Conservation (phyloP, 2,113 vertebrate genomes). For the Megaleporinus macrocephalus region DNA sequence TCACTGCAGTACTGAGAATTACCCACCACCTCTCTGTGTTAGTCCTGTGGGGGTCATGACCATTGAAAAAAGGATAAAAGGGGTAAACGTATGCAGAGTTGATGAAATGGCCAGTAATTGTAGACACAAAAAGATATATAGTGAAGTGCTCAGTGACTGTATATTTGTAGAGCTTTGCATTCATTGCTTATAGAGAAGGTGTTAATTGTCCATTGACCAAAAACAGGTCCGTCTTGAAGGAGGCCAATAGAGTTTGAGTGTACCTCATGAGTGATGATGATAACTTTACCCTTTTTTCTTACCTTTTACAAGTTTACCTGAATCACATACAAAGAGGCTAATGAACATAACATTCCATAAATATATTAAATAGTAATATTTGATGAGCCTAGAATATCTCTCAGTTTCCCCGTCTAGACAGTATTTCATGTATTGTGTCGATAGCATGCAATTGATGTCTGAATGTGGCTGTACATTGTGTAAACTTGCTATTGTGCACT, state of each 20-base stretch:
- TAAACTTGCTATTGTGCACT: not conserved
- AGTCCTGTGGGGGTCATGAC: no score
- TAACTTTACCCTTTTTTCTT: no score
- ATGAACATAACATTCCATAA: not conserved
- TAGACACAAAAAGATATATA: not conserved
- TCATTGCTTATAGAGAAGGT: not conserved
- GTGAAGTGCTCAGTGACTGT: not conserved
- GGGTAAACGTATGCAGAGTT: no score
- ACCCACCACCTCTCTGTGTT: no score
- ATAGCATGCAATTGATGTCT: not conserved
- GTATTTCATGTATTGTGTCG: not conserved
- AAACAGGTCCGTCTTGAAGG: no score
- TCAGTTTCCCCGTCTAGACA: not conserved
- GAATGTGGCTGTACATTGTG: conserved; percentile 3
- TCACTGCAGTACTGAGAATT: no score
- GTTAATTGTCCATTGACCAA: no score
- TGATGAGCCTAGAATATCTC: not conserved
- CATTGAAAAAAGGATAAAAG: no score
- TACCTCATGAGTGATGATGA: no score
- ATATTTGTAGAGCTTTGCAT: not conserved
- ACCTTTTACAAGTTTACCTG: not conserved
- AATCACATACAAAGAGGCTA: no score
- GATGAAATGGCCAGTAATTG: no score
- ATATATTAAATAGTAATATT: not conserved
- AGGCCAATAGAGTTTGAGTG: no score